Evolutionary conservation across 2,113 vertebrate species (phyloP), one percentile per base, ranked within the genome.

Genomic region (Engystomops pustulosus): DNA sequence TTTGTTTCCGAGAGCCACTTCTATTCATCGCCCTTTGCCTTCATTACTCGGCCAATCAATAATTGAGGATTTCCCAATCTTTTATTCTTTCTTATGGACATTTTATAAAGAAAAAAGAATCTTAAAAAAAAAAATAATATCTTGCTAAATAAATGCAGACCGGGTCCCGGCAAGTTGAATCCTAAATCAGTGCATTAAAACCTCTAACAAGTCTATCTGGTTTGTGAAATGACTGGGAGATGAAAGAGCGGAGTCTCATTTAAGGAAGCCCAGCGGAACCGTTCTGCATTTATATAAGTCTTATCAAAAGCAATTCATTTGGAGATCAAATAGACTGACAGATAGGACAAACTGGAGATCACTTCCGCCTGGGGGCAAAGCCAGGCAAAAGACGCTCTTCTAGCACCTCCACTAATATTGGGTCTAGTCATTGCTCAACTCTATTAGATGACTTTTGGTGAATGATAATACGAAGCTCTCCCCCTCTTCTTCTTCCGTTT

Each of bases 221-320:
- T 92, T 93, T 94, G 90, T 91, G 92, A 94, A 95, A 94, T 93
- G 92, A 95, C 93, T 94, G 88, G 89, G 90, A 95, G 93, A 95
- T 94, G 93, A 95, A 95, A 94, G 94, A 88, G 91, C 92, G 87
- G 89, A 91, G 93, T 90, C 93, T 95, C 93, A 94, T 94, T 95
- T 95, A 92, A 93, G 92, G 93, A 93, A 93, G 91, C 94, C 93
- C 94, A 94, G 92, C 88, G 92, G 94, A 94, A 93, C 92, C 87
- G 90, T 92, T 93, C 93, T 94, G 93, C 94, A 94, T 94, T 94
- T 94, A 94, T 94, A 95, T 93, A 94, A 92, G 93, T 94, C 93
- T 94, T 95, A 95, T 95, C 94, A 95, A 95, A 95, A 94, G 94
- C 94, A 95, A 95, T 95, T 95, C 94, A 95, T 95, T 95, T 94